These are phyloP conservation scores for Lordiphosa fenestrarum DNA, from an alignment of 2,888 invertebrate genomes.

Conservation along the genomic window DNA sequence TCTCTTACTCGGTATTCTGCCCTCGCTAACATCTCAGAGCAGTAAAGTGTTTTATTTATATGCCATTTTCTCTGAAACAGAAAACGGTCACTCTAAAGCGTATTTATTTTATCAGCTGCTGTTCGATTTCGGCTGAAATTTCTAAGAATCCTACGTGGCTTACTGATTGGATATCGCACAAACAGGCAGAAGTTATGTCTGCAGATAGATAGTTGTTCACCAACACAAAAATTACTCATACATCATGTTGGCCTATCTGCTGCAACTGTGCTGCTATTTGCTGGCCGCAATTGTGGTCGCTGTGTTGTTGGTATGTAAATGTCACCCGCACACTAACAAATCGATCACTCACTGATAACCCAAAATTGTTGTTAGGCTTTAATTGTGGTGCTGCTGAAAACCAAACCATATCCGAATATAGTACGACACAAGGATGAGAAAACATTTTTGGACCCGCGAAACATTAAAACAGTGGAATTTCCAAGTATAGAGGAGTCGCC, in stretches of 20 bases:
- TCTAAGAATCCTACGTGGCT: slow-evolving; percentile 53
- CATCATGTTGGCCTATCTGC: slow-evolving; percentile 45
- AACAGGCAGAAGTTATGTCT: slow-evolving; percentile 43
- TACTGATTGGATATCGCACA: slow-evolving; percentile 26
- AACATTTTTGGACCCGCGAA: slow-evolving; percentile 85
- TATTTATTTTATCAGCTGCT: slow-evolving; percentile 45
- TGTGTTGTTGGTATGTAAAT: slow-evolving; percentile 41
- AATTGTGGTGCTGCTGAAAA: slow-evolving; percentile 83
- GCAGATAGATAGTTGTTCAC: slow-evolving; percentile 40
- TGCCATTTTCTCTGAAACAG: no score
- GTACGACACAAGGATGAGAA: slow-evolving; percentile 88
- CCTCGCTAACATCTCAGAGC: no score
- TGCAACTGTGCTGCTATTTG: slow-evolving; percentile 43
- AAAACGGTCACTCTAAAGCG: neutral
- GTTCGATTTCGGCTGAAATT: slow-evolving; percentile 39
- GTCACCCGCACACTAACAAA: slow-evolving; percentile 1
- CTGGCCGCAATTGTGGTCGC: slow-evolving; percentile 17
- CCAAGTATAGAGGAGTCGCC: slow-evolving; percentile 87
- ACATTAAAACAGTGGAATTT: slow-evolving; percentile 83
- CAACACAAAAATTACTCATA: slow-evolving; percentile 1
- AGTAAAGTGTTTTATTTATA: no score
- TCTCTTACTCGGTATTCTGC: no score
- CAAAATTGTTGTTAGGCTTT: slow-evolving; percentile 81
- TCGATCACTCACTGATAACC: slow-evolving; percentile 17
- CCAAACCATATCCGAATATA: slow-evolving; percentile 86